Base-by-base conservation (phyloP, 2,797 vertebrate species). In the Melanotaenia trifasciata region DNA sequence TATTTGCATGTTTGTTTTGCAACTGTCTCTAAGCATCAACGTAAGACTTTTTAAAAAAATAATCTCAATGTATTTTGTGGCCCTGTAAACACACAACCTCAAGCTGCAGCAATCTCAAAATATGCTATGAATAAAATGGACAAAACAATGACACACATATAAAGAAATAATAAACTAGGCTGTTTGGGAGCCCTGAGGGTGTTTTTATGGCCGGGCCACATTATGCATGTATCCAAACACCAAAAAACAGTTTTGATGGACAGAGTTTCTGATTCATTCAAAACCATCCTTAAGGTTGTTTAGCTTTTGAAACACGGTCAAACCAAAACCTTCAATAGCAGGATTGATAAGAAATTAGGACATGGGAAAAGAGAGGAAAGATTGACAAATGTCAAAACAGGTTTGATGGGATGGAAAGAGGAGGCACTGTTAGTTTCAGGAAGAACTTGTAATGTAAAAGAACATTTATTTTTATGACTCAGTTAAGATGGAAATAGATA, bases 251-350 rank as follows among this genome's bases (percentile, higher is more conserved):
- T 38, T 16, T 20, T 77, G 77, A 89, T 18, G 0, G 79, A 64
- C 80, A 76, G 60, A 67, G 78, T 74, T 51, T 60, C 12, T 58
- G 61, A 84, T 78, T 6, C 14, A 75, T 84, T 78, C 64, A 67
- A 79, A 84, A 54, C 18, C 26, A 18, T 9, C 26, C n/a, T 68
- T 14, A 0, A 26, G 38, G 43, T 51, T 54, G 66, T 63, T 62
- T 30, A 11, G 24, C 33, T 72, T 54, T 40, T 14, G 8, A 64
- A 11, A 2, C 1, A 1, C 10, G n/a, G 1, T 67, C 0, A 1
- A 24, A 72, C 59, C 26, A 18, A 45, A 64, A 10, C 14, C 32
- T 40, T 14, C 56, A 24, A 69, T 3, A 10, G 26, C 16, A 68
- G 60, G 67, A 67, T 67, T 50, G 67, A 69, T 64, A 7, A 51